Percentiles rank a stretch among this genome's conserved stretches.
phyloP scores from a whole-genome alignment of 2,113 vertebrate species.

The Odontesthes bonariensis region DNA sequence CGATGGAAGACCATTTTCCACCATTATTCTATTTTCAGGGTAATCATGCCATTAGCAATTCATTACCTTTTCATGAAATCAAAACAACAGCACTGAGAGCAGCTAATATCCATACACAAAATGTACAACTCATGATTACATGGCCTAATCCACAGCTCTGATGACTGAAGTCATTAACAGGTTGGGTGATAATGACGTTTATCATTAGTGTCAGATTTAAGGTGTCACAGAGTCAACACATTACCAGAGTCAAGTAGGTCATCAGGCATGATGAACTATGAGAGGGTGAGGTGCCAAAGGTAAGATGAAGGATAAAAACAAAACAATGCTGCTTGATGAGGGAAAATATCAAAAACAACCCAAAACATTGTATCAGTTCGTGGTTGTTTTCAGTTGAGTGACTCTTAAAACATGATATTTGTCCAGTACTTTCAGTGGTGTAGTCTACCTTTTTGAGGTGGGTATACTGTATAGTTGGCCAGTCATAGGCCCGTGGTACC shows the following conservation, averaged over 20 bases:
- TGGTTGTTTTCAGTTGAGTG: too few species aligned
- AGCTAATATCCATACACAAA: conserved; percentile 62
- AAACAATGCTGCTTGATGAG: too few species aligned
- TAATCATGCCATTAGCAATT: conserved; percentile 70
- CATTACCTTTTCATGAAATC: conserved; percentile 70
- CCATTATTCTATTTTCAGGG: conserved; percentile 59
- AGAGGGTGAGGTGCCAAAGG: not conserved
- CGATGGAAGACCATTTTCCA: conserved; percentile 49
- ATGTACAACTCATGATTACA: conserved; percentile 35
- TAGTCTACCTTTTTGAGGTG: too few species aligned
- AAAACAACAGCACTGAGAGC: conserved; percentile 45
- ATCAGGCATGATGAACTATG: not conserved
- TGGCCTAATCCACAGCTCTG: conserved; percentile 52
- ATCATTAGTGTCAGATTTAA: conserved; percentile 56
- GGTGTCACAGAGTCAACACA: conserved; percentile 66
- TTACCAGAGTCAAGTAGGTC: conserved; percentile 42
- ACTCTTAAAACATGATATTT: too few species aligned
- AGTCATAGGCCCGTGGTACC: too few species aligned
- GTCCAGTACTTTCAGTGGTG: too few species aligned
- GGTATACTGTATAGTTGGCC: too few species aligned
- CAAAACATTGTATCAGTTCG: too few species aligned
- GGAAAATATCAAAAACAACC: too few species aligned
- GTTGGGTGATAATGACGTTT: conserved; percentile 33
- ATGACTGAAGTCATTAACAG: conserved; percentile 61
- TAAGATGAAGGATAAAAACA: too few species aligned